A percentile compares a stretch with the other conserved stretches of the same genome.
These are phyloP conservation scores for Eurytoma californica DNA, from an alignment of 2,888 invertebrate species.

Conservation along the genomic window DNA sequence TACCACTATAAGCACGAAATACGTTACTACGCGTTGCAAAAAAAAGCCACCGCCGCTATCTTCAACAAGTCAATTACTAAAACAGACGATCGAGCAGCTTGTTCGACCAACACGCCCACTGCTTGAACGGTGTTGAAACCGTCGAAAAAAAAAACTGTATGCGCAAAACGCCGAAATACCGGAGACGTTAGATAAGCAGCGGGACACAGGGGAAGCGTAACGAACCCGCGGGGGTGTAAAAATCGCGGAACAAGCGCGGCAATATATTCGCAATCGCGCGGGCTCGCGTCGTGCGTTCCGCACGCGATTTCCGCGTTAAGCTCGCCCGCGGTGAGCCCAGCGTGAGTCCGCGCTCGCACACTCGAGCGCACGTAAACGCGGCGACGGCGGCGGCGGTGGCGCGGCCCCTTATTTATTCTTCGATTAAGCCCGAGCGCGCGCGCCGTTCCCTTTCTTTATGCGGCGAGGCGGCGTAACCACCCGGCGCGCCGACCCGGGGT, in stretches of 20 bases:
- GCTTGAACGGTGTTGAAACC: no score
- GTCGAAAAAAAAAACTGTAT: background rate
- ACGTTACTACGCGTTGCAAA: no score
- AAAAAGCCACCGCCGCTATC: no score
- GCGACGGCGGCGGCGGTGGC: conserved; percentile 19
- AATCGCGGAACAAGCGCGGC: background rate
- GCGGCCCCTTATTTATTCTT: conserved; percentile 66
- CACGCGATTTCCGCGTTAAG: conserved; percentile 74
- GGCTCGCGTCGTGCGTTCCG: conserved; percentile 56
- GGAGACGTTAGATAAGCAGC: background rate
- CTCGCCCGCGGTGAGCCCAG: conserved; percentile 69
- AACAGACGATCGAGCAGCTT: no score
- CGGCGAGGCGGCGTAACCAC: conserved; percentile 26
- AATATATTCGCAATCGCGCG: background rate
- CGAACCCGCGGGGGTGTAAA: conserved; percentile 22
- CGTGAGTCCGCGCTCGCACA: conserved; percentile 66
- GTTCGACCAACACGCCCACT: no score
- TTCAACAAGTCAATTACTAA: no score
- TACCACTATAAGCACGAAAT: no score
- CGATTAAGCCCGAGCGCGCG: conserved; percentile 63
- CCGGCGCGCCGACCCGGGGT: conserved; percentile 32
- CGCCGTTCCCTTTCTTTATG: conserved; percentile 34
- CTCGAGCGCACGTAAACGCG: conserved; percentile 55
- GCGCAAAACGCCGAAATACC: background rate
- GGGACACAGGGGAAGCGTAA: conserved; percentile 4